Conservation (phyloP, 2,113 vertebrate species). For the human region DNA sequence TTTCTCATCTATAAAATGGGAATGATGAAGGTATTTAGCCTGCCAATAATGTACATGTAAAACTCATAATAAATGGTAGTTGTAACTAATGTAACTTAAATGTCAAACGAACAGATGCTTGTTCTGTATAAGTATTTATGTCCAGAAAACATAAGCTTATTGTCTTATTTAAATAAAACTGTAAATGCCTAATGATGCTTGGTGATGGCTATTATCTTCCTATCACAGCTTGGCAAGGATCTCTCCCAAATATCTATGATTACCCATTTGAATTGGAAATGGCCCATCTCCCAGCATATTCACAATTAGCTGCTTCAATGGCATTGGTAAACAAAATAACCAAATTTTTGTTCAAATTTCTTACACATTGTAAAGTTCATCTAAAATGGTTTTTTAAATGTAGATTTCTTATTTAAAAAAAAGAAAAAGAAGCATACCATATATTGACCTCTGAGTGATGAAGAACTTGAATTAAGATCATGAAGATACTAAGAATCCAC, state of each 20-base stretch:
- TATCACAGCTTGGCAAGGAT: background rate
- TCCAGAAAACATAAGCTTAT: slow-evolving; percentile 20
- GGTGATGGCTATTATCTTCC: background rate
- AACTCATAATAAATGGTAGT: background rate
- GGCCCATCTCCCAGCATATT: background rate
- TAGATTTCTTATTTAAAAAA: background rate
- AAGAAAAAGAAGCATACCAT: background rate
- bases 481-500: slow-evolving; percentile 12
- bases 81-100: background rate
- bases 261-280: background rate
- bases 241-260: slow-evolving; percentile 22
- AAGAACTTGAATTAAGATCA: slow-evolving; percentile 15
- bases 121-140: slow-evolving; percentile 39
- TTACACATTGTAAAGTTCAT: background rate
- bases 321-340: slow-evolving; percentile 55
- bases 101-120: background rate
- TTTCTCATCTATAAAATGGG: background rate
- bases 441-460: background rate
- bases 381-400: background rate
- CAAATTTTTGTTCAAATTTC: slow-evolving; percentile 26
- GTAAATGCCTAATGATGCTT: background rate
- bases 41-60: background rate
- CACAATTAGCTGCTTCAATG: background rate
- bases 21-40: background rate
- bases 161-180: slow-evolving; percentile 39